phyloP scores from a whole-genome alignment of 2,113 vertebrate species.

The Melanerpes formicivorus region DNA sequence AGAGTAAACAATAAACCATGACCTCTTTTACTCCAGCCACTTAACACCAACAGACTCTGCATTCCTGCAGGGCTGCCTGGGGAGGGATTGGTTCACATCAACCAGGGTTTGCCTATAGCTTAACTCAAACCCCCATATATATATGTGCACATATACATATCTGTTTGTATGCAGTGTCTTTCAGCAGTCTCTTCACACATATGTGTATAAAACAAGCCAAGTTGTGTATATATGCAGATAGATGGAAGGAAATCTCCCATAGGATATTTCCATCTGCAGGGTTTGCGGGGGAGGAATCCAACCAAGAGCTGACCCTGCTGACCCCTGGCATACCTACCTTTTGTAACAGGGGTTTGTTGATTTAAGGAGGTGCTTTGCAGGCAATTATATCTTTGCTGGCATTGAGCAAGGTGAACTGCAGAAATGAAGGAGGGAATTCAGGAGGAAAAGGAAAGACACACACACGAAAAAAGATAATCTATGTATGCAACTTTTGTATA shows the following conservation, averaged over 20 bases:
- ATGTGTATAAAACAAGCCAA: neutral
- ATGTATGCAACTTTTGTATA: neutral
- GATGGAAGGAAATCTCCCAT: neutral
- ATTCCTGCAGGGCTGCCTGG: constrained; percentile 3
- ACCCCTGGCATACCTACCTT: constrained; percentile 33
- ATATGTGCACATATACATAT: too few relatives aligned
- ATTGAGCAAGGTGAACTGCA: neutral
- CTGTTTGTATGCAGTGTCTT: neutral
- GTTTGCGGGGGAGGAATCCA: neutral
- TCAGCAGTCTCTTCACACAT: neutral
- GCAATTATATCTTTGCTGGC: neutral
- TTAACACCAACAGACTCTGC: neutral
- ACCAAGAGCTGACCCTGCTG: constrained; percentile 40
- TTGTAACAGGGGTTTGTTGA: constrained; percentile 57
- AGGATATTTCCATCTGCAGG: neutral
- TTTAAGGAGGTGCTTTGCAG: constrained; percentile 27
- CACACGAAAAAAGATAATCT: neutral
- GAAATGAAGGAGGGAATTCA: neutral
- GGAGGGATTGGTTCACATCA: neutral
- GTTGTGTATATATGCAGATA: neutral
- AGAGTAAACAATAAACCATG: constrained; percentile 24
- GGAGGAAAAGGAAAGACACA: rapidly evolving
- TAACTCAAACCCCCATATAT: neutral
- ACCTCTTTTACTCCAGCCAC: constrained; percentile 21
- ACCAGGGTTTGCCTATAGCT: neutral